Conservation (phyloP, 2,888 invertebrate species). For the Drosophila robusta region DNA sequence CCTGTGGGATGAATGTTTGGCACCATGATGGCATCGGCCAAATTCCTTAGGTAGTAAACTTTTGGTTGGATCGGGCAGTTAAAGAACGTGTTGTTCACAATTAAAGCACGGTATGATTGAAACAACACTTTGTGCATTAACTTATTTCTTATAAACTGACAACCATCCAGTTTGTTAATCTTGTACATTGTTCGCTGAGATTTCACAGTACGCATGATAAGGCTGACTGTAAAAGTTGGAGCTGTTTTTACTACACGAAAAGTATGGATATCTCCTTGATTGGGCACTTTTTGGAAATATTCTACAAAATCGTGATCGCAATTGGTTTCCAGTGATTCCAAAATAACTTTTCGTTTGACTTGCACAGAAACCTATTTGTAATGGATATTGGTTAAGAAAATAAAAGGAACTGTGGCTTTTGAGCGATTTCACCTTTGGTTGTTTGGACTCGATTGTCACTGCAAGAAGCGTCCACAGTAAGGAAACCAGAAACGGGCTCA, state of each 20-base stretch:
- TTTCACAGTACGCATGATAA: constrained; percentile 9
- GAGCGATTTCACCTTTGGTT: background rate
- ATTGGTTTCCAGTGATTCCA: constrained; percentile 30
- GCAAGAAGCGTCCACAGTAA: constrained; percentile 10
- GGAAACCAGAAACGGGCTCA: constrained; percentile 6
- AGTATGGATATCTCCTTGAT: constrained; percentile 9
- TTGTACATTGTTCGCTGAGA: constrained; percentile 31
- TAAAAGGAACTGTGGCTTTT: background rate
- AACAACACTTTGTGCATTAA: constrained; percentile 34
- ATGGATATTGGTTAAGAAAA: background rate
- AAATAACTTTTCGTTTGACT: constrained; percentile 1
- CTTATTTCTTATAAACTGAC: constrained; percentile 40
- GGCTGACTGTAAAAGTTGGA: constrained; percentile 12
- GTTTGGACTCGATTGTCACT: background rate
- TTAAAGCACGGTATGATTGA: constrained; percentile 13
- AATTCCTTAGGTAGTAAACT: constrained; percentile 38
- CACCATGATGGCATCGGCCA: background rate
- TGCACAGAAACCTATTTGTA: constrained; percentile 5
- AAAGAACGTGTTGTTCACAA: constrained; percentile 45
- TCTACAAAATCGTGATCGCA: constrained; percentile 48
- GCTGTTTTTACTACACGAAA: constrained; percentile 32
- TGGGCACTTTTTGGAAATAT: constrained; percentile 24
- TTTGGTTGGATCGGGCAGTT: constrained; percentile 46
- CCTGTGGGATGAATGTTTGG: constrained; percentile 24
- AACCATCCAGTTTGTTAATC: constrained; percentile 36